These are phyloP conservation scores for Gandaritis pyraliata DNA, from an alignment of 2,888 invertebrate species.

Conservation along the genomic window DNA sequence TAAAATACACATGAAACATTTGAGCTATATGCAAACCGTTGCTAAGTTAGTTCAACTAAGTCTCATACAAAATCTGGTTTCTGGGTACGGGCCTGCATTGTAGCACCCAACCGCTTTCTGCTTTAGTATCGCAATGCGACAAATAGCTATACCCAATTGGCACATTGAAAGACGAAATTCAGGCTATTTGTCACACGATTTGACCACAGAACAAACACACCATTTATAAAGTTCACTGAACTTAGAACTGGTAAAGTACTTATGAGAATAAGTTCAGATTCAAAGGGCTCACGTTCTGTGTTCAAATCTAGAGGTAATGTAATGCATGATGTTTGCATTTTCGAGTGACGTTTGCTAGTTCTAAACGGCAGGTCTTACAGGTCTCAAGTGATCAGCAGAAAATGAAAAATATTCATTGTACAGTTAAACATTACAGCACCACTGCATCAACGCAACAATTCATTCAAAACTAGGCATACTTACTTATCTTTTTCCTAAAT, in stretches of 20 bases:
- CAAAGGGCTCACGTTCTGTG: slow-evolving; percentile 2
- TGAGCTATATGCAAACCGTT: too few species aligned
- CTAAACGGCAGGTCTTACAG: not conserved
- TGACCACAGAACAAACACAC: not conserved
- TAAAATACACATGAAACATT: too few species aligned
- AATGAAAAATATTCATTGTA: too few species aligned
- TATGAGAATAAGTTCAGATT: too few species aligned
- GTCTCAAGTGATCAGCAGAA: not conserved
- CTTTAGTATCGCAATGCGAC: slow-evolving; percentile 47
- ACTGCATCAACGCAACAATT: not conserved
- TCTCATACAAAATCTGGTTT: not conserved
- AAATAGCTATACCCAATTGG: slow-evolving; percentile 43
- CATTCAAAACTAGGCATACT: too few species aligned
- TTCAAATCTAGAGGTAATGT: slow-evolving; percentile 26
- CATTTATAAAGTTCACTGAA: too few species aligned
- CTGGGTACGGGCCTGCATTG: slow-evolving; percentile 39
- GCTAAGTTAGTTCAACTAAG: too few species aligned
- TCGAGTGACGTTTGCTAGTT: not conserved
- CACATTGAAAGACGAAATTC: slow-evolving; percentile 27
- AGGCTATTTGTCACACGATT: slow-evolving; percentile 45
- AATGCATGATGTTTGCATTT: slow-evolving; percentile 43
- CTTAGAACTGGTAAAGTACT: too few species aligned
- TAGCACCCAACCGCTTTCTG: slow-evolving; percentile 40
- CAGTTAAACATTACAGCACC: not conserved
- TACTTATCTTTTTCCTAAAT: too few species aligned